phyloP scores from a whole-genome alignment of 2,797 vertebrate species.

The Falco cherrug region DNA sequence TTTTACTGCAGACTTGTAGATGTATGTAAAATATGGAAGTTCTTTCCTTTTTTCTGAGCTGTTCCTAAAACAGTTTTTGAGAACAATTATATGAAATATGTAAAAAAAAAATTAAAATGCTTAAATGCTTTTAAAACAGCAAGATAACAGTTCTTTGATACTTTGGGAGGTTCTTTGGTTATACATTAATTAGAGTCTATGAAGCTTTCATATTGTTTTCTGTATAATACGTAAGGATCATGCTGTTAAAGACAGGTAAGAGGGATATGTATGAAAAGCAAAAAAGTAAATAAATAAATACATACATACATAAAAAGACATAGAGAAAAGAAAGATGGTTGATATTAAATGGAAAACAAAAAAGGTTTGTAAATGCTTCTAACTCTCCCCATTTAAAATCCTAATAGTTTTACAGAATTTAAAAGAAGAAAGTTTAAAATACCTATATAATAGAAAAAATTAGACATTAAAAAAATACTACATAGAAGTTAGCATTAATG shows the following conservation, averaged over 20 bases:
- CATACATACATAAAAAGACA: slow-evolving; percentile 62
- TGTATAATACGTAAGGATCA: slow-evolving; percentile 81
- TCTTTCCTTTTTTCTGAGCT: slow-evolving; percentile 91
- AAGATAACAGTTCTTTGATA: slow-evolving; percentile 93
- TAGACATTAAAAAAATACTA: slow-evolving; percentile 82
- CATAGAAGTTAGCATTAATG: slow-evolving; percentile 90
- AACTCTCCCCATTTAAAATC: slow-evolving; percentile 86
- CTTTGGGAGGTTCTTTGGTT: slow-evolving; percentile 85
- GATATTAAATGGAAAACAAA: slow-evolving; percentile 68
- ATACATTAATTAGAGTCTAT: slow-evolving; percentile 83
- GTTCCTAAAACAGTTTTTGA: slow-evolving; percentile 89
- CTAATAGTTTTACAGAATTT: slow-evolving; percentile 89
- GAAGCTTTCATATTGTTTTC: slow-evolving; percentile 87
- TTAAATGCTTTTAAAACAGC: slow-evolving; percentile 97
- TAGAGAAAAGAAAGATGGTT: slow-evolving; percentile 73
- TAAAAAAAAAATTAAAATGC: slow-evolving; percentile 67
- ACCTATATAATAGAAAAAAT: slow-evolving; percentile 92
- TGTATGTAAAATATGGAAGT: slow-evolving; percentile 92
- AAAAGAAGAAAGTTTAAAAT: slow-evolving; percentile 90
- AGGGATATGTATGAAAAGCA: slow-evolving; percentile 77
- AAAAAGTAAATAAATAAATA: slow-evolving; percentile 60
- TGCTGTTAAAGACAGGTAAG: slow-evolving; percentile 71
- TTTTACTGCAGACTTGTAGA: slow-evolving; percentile 99
- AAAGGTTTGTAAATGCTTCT: slow-evolving; percentile 85
- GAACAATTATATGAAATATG: slow-evolving; percentile 71